Percentiles rank a stretch among this genome's conserved stretches.
These are phyloP conservation scores for Aurelia coerulea DNA, from an alignment of 30 jellyfish, hydroid and myxozoan species.

Conservation along the genomic window DNA sequence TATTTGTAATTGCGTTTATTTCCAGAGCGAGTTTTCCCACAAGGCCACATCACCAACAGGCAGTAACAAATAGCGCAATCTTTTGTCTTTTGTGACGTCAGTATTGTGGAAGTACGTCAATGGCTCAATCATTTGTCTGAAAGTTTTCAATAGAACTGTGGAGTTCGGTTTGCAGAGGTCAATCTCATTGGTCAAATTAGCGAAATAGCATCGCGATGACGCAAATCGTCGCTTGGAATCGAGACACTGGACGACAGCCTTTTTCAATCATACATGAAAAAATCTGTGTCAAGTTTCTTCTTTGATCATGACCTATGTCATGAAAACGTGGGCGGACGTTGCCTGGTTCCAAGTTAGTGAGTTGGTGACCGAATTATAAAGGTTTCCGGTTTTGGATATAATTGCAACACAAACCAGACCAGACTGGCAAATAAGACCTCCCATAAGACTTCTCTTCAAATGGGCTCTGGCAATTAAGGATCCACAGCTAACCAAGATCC, in stretches of 20 bases:
- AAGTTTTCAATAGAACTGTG: constrained; percentile 46
- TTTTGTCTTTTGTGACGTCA: constrained; percentile 67
- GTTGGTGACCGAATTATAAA: neutral
- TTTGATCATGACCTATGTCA: neutral
- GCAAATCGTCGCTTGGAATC: constrained; percentile 38
- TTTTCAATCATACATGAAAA: constrained; percentile 38
- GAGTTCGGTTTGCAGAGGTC: constrained; percentile 41
- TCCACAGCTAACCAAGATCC: no score
- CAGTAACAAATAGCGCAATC: neutral
- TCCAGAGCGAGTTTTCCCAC: constrained; percentile 14
- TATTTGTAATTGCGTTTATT: constrained; percentile 22
- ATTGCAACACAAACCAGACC: no score
- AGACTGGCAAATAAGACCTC: no score
- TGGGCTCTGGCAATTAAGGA: no score
- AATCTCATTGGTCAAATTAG: constrained; percentile 63
- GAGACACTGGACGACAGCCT: constrained; percentile 24
- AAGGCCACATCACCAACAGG: no score
- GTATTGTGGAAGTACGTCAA: constrained; percentile 68
- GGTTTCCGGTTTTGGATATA: no score
- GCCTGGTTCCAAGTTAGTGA: neutral
- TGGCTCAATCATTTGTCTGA: constrained; percentile 71
- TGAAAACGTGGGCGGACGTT: neutral
- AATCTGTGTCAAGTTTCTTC: neutral
- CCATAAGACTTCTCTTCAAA: no score
- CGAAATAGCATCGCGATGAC: constrained; percentile 65